A percentile compares a stretch with the other conserved stretches of the same genome.
Evolutionary conservation across 2,888 invertebrate genomes (phyloP).

Genomic region (Tholera decimalis): DNA sequence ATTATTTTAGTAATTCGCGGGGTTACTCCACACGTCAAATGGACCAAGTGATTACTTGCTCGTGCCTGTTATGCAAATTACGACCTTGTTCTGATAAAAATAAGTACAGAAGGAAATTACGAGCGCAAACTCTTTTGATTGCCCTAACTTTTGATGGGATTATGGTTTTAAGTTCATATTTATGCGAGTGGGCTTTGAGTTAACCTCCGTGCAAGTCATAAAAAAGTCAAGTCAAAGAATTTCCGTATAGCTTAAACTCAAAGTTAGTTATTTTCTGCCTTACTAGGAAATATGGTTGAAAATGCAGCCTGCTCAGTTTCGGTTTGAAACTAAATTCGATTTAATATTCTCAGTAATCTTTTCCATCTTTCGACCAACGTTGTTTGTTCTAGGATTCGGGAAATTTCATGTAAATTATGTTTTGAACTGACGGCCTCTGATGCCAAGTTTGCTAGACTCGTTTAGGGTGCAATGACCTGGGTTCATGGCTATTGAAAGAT

Average conservation of each 20-base stretch:
- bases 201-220: constrained; percentile 24
- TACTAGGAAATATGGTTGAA: constrained; percentile 32
- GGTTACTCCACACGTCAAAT: constrained; percentile 57
- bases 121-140: constrained; percentile 60
- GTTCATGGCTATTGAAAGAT: constrained; percentile 26
- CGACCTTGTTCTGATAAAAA: constrained; percentile 57
- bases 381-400: constrained; percentile 49
- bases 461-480: constrained; percentile 32
- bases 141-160: constrained; percentile 67
- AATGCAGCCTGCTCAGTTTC: constrained; percentile 17
- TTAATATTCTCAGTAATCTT: constrained; percentile 48
- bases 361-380: constrained; percentile 45
- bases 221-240: constrained; percentile 28
- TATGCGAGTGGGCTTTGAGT: constrained; percentile 54
- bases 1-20: constrained; percentile 60
- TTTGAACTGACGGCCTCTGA: constrained; percentile 54
- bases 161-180: constrained; percentile 61
- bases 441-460: constrained; percentile 47
- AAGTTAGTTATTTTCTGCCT: constrained; percentile 1
- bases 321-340: constrained; percentile 39
- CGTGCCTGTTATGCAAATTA: constrained; percentile 63
- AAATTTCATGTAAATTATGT: constrained; percentile 53
- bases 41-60: constrained; percentile 42
- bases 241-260: constrained; percentile 15
- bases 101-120: constrained; percentile 46